These are phyloP conservation scores for Amphiduros pacificus DNA, from an alignment of 2,888 invertebrate genomes.

Conservation along the genomic window DNA sequence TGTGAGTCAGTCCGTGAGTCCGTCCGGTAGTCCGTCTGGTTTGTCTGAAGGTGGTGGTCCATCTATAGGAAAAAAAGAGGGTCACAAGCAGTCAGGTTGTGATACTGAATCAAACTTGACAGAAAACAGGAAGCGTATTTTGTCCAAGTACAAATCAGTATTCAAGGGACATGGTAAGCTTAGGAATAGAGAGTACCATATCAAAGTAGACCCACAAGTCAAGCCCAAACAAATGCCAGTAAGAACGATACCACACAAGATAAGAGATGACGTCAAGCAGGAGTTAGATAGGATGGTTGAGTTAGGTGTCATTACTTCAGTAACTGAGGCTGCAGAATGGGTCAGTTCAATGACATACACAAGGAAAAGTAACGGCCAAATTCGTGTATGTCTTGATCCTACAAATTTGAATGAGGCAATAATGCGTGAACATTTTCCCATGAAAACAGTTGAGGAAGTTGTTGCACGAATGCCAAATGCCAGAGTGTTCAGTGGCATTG, in stretches of 20 bases:
- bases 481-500: not conserved
- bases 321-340: not conserved
- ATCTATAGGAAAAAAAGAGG: too few species aligned
- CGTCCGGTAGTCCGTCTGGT: too few species aligned
- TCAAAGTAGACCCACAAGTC: not conserved
- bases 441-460: not conserved
- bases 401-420: not conserved
- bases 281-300: not conserved
- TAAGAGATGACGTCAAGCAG: not conserved
- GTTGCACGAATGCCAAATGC: not conserved
- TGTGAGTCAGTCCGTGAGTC: too few species aligned
- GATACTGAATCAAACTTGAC: too few species aligned
- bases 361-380: not conserved
- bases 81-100: too few species aligned
- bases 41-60: too few species aligned
- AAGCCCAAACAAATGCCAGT: not conserved
- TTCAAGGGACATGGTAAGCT: too few species aligned
- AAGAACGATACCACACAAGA: not conserved
- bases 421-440: not conserved
- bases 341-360: not conserved
- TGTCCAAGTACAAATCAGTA: too few species aligned
- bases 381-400: constrained; percentile 1
- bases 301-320: not conserved
- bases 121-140: too few species aligned
- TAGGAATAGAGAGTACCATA: not conserved